These are phyloP conservation scores for Hemiprocne comata DNA, from an alignment of 2,113 vertebrate genomes.

Conservation along the genomic window DNA sequence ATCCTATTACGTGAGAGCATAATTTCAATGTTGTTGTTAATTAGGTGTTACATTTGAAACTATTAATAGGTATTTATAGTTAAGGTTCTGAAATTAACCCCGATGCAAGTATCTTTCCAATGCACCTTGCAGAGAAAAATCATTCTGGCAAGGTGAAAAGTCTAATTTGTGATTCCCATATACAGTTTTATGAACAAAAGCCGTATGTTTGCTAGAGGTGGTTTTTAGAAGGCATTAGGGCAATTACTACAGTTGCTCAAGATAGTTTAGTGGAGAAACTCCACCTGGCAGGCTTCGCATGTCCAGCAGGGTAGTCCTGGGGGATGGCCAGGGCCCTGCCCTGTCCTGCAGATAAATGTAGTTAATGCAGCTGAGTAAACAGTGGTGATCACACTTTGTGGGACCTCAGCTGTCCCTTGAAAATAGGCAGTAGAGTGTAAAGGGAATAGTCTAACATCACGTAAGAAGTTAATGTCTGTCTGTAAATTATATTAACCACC, in stretches of 20 bases:
- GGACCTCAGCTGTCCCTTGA: background rate
- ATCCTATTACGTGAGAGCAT: background rate
- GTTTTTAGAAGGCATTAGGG: background rate
- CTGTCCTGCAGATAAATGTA: accelerated
- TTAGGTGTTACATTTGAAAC: background rate
- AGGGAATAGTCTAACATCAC: background rate
- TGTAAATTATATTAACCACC: background rate
- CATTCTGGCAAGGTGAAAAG: background rate
- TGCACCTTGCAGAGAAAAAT: background rate
- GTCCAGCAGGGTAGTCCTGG: background rate
- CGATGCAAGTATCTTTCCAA: background rate
- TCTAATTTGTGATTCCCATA: background rate
- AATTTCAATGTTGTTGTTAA: background rate
- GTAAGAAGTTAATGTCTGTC: background rate
- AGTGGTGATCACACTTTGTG: accelerated
- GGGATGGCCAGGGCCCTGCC: background rate
- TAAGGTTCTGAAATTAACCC: background rate
- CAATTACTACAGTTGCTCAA: background rate
- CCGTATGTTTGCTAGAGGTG: background rate
- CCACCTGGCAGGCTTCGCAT: background rate
- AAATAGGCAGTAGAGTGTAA: background rate
- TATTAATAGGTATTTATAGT: background rate
- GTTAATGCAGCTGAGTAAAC: background rate
- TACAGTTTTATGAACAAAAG: background rate
- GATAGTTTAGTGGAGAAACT: background rate